Percentiles rank a stretch among this genome's conserved stretches.
Evolutionary conservation across 92 coral and sea anemone species (phyloP).

Genomic region (Phenganax stokvisi): DNA sequence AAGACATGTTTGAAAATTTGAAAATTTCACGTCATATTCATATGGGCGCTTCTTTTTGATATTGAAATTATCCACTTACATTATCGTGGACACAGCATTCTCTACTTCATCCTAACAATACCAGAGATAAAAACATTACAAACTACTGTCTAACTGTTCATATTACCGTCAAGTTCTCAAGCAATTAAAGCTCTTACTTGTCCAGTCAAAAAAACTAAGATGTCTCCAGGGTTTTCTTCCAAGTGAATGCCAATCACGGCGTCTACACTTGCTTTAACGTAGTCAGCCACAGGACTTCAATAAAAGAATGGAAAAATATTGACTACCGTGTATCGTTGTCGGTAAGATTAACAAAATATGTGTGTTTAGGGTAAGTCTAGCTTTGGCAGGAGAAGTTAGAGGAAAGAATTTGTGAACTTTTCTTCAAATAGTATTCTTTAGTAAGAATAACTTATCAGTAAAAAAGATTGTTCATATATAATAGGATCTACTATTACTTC

Average conservation of each 20-base stretch:
- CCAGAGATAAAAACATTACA: no score
- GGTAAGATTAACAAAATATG: no score
- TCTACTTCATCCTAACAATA: slow-evolving; percentile 81
- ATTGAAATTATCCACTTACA: slow-evolving; percentile 47
- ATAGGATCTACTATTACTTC: background rate
- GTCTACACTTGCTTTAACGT: slow-evolving; percentile 80
- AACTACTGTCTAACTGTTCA: no score
- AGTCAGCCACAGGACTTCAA: slow-evolving; percentile 83
- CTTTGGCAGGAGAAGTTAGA: background rate
- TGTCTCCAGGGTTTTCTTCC: slow-evolving; percentile 88
- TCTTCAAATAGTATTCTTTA: no score
- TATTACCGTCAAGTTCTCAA: no score
- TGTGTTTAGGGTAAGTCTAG: background rate
- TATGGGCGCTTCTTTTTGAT: background rate
- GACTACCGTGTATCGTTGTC: background rate
- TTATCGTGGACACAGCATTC: slow-evolving; percentile 66
- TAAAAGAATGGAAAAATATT: background rate
- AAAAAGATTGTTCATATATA: no score
- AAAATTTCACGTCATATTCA: background rate
- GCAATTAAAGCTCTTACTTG: slow-evolving; percentile 50
- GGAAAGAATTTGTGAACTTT: background rate
- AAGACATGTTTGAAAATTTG: background rate
- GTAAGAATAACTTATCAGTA: no score
- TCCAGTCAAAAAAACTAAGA: slow-evolving; percentile 92
- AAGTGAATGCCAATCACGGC: slow-evolving; percentile 94